A percentile compares a stretch with the other conserved stretches of the same genome.
phyloP scores from a whole-genome alignment of 2,113 vertebrate species.

The Cyphomyrus discorhynchus region DNA sequence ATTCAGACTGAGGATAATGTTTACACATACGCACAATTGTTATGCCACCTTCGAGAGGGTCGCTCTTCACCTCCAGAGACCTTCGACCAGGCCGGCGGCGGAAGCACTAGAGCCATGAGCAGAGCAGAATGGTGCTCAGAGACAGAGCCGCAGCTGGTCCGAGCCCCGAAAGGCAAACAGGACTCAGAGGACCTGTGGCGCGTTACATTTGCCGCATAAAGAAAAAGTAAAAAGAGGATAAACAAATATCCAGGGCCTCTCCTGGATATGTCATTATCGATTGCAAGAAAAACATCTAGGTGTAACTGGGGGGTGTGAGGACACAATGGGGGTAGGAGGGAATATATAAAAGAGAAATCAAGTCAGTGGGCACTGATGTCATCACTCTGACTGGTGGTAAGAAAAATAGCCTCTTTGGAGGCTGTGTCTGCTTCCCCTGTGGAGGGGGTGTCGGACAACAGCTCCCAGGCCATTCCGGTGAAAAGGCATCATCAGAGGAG shows the following conservation, averaged over 20 bases:
- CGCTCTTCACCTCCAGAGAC: neutral
- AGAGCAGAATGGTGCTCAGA: neutral
- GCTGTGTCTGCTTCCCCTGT: neutral
- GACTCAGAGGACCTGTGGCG: neutral
- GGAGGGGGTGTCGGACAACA: neutral
- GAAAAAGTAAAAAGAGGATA: neutral
- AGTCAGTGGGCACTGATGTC: neutral
- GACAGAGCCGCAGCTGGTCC: neutral
- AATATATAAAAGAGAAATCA: neutral
- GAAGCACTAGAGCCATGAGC: neutral
- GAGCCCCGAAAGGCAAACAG: neutral
- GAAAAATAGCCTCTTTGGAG: neutral
- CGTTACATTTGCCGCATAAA: neutral
- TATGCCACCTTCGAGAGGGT: neutral
- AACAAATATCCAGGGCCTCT: neutral
- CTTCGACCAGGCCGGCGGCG: neutral
- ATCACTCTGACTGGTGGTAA: neutral
- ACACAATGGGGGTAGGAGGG: neutral
- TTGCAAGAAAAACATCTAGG: neutral
- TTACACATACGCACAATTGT: neutral
- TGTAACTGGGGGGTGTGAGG: neutral
- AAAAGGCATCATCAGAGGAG: neutral
- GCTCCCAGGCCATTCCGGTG: neutral
- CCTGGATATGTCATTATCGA: neutral
- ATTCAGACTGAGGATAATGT: neutral